Evolutionary conservation across 1,140 invertebrate genomes (phyloP).

Genomic region (Brachionus rotundiformis): DNA sequence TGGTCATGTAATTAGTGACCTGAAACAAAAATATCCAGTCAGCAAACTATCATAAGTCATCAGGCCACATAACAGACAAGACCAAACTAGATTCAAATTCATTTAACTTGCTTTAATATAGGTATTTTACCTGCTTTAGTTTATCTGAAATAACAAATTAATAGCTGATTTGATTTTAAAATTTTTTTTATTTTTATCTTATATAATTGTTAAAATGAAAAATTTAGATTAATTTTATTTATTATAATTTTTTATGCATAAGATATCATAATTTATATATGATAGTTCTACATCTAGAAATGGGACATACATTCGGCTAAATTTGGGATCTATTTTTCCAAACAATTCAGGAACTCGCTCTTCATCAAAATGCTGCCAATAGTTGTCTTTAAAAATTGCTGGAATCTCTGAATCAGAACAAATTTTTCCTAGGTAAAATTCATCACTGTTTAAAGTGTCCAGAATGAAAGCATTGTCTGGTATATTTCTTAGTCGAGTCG

Average conservation of each 20-base stretch:
- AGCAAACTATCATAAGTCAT: too few relatives aligned
- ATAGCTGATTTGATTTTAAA: too few relatives aligned
- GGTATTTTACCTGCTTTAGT: too few relatives aligned
- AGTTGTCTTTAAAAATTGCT: conserved; percentile 13
- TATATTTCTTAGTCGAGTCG: background rate
- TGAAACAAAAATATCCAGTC: too few relatives aligned
- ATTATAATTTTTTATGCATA: conserved; percentile 32
- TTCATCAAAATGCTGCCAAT: conserved; percentile 37
- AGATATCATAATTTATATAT: conserved; percentile 16
- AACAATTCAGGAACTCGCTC: conserved; percentile 15
- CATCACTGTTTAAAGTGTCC: background rate
- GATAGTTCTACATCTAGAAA: conserved; percentile 8
- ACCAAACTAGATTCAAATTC: too few relatives aligned
- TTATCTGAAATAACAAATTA: too few relatives aligned
- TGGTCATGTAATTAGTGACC: too few relatives aligned
- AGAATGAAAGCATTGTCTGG: background rate
- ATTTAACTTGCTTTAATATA: too few relatives aligned
- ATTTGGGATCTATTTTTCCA: conserved; percentile 33
- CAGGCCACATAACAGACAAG: too few relatives aligned
- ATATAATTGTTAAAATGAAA: too few relatives aligned
- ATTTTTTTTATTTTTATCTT: too few relatives aligned
- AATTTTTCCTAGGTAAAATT: background rate
- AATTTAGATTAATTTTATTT: too few relatives aligned
- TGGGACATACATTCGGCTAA: conserved; percentile 8
- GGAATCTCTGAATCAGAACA: background rate